Evolutionary conservation across 2,113 vertebrate genomes (phyloP).

Genomic region (Fukomys damarensis): DNA sequence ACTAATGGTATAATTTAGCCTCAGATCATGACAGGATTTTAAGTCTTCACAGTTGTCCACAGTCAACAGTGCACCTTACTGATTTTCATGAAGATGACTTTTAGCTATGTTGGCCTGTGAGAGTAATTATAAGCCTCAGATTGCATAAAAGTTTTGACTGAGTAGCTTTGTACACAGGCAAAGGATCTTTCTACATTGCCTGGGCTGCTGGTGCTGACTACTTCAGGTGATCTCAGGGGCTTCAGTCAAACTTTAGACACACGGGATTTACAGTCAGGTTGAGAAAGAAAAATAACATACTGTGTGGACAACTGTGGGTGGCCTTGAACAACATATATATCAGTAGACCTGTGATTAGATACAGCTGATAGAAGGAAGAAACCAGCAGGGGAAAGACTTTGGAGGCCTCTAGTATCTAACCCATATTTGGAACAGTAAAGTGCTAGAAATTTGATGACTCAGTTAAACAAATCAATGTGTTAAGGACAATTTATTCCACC

Average conservation of each 20-base stretch:
- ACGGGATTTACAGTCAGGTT: background rate
- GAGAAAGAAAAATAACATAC: background rate
- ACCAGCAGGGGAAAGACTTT: background rate
- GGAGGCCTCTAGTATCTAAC: background rate
- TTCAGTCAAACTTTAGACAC: background rate
- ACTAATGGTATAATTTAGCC: background rate
- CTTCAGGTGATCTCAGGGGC: background rate
- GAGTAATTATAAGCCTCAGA: background rate
- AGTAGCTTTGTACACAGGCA: background rate
- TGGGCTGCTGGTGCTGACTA: background rate
- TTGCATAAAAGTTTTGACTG: background rate
- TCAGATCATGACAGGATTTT: background rate
- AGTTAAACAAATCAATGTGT: background rate
- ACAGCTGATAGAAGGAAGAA: background rate
- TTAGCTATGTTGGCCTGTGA: background rate
- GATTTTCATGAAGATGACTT: background rate
- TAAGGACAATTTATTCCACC: background rate
- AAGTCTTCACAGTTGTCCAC: background rate
- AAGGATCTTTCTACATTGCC: background rate
- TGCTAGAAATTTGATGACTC: background rate
- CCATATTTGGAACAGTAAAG: background rate
- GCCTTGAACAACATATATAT: background rate
- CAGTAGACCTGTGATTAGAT: background rate
- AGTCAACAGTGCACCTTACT: background rate
- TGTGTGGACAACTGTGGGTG: background rate